A percentile compares a stretch with the other conserved stretches of the same genome.
Conservation (phyloP, 1,140 invertebrate species). For the Brachionus manjavacas region DNA sequence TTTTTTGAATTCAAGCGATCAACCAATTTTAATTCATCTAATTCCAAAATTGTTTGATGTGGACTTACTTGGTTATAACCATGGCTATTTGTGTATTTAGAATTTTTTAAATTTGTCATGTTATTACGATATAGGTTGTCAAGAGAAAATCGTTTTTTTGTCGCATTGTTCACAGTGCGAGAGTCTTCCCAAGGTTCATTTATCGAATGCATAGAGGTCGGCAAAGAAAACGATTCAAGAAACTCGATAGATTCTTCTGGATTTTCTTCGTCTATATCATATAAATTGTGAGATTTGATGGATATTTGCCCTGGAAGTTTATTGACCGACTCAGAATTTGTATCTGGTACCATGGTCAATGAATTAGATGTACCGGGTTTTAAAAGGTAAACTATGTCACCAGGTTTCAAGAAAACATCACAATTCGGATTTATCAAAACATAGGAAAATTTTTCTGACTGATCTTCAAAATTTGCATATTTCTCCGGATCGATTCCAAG, state of each 20-base stretch:
- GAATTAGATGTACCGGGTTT: neutral
- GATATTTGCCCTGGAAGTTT: neutral
- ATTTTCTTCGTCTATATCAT: slow-evolving; percentile 18
- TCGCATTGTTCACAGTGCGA: neutral
- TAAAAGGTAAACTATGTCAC: slow-evolving; percentile 30
- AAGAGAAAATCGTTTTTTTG: neutral
- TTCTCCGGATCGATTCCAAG: slow-evolving; percentile 35
- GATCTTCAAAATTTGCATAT: slow-evolving; percentile 24
- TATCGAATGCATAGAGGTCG: neutral
- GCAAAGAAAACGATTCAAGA: neutral
- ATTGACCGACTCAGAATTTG: neutral
- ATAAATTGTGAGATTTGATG: slow-evolving; percentile 2
- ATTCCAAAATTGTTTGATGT: neutral
- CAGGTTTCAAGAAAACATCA: slow-evolving; percentile 28
- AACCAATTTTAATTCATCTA: neutral
- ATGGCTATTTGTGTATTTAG: neutral
- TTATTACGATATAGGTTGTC: neutral
- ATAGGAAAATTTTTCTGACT: slow-evolving; percentile 37
- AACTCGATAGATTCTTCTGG: neutral
- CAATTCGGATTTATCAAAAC: slow-evolving; percentile 40
- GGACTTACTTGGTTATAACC: neutral
- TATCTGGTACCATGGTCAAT: neutral
- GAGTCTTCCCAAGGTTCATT: neutral
- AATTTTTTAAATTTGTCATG: neutral
- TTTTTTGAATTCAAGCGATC: neutral